phyloP scores from a whole-genome alignment of 2,797 vertebrate species.

The Sebastes diaconus region DNA sequence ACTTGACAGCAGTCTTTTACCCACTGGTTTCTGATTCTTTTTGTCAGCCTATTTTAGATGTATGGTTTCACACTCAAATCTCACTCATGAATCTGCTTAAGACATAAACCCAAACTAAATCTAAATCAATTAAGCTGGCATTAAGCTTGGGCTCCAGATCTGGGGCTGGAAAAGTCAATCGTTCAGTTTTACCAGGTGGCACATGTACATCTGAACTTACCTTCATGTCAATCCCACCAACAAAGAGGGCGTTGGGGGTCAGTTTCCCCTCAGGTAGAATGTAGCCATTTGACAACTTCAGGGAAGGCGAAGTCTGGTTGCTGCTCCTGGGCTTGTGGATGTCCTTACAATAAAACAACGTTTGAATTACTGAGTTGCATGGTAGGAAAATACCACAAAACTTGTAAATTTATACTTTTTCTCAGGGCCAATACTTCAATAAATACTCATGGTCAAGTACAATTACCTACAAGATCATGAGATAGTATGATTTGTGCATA shows the following conservation, averaged over 20 bases:
- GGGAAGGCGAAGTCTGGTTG: conserved; percentile 61
- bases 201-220: conserved; percentile 69
- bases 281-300: conserved; percentile 88
- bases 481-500: too few species aligned
- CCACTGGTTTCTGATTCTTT: background rate
- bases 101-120: background rate
- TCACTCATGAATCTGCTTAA: background rate
- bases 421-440: background rate
- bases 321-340: conserved; percentile 70
- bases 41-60: background rate
- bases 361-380: background rate
- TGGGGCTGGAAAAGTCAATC: background rate
- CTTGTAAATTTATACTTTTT: rapidly evolving
- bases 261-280: conserved; percentile 93
- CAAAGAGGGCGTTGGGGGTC: conserved; percentile 94
- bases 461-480: background rate
- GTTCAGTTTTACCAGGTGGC: background rate
- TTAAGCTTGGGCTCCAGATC: background rate
- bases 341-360: conserved; percentile 58
- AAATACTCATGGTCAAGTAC: background rate
- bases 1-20: background rate
- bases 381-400: background rate
- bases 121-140: background rate
- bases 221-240: conserved; percentile 94
- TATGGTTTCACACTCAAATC: background rate